Evolutionary conservation across 2,888 invertebrate species (phyloP).

Genomic region (Cactoblastis cactorum): DNA sequence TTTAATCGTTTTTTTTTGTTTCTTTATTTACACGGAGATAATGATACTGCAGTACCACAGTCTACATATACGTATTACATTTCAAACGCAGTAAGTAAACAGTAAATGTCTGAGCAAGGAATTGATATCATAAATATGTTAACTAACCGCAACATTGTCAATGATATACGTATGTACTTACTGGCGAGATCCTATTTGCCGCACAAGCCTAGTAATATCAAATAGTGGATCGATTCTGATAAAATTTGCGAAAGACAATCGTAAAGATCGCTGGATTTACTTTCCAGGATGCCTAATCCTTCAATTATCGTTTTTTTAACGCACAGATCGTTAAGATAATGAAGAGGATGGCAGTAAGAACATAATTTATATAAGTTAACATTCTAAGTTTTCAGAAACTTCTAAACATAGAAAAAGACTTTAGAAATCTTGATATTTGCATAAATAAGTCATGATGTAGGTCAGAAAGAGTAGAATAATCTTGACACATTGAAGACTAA

Average conservation of each 20-base stretch:
- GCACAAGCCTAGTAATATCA: too few species aligned
- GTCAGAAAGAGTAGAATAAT: constrained; percentile 16
- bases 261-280: too few species aligned
- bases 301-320: too few species aligned
- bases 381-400: neutral
- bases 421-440: constrained; percentile 16
- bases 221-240: too few species aligned
- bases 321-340: too few species aligned
- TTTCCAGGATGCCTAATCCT: too few species aligned
- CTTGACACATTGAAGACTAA: constrained; percentile 16
- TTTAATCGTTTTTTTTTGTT: neutral
- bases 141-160: neutral
- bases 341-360: neutral
- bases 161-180: neutral
- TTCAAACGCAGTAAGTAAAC: neutral
- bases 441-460: constrained; percentile 20
- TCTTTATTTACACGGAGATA: constrained; percentile 3
- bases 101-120: neutral
- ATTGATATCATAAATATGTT: constrained; percentile 5
- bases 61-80: neutral
- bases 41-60: neutral
- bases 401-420: neutral
- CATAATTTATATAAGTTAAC: neutral
- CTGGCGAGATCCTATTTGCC: too few species aligned
- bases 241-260: too few species aligned